A percentile compares a stretch with the other conserved stretches of the same genome.
These are phyloP conservation scores for Brachypodius melanocephalos DNA, from an alignment of 2,113 vertebrate genomes.

Conservation along the genomic window DNA sequence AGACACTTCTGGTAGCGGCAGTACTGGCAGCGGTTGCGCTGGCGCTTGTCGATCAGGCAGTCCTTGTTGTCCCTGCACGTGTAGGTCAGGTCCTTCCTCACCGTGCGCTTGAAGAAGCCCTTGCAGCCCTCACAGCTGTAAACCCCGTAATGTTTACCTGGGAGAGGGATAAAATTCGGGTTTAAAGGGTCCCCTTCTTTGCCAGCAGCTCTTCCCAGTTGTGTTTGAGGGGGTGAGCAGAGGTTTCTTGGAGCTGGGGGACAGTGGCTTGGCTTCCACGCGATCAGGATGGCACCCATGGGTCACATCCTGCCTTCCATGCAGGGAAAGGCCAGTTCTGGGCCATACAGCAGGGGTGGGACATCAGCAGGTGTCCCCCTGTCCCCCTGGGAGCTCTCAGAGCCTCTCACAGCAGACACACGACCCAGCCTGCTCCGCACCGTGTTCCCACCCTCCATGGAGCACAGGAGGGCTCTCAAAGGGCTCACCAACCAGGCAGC, in stretches of 20 bases:
- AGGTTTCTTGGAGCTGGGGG: not conserved
- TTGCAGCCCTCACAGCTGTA: slow-evolving; percentile 99
- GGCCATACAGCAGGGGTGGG: accelerated
- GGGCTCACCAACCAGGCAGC: not conserved
- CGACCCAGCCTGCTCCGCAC: not conserved
- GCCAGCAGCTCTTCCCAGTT: not conserved
- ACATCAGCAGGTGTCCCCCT: not conserved
- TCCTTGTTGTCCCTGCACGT: slow-evolving; percentile 97
- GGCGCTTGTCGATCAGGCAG: slow-evolving; percentile 96
- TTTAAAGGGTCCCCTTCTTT: not conserved
- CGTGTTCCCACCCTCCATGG: accelerated
- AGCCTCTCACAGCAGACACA: not conserved
- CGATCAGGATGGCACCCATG: accelerated
- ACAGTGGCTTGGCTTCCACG: accelerated
- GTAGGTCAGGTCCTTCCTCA: slow-evolving; percentile 96
- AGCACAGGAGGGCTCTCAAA: not conserved
- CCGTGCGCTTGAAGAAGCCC: slow-evolving; percentile 97
- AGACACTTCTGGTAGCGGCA: slow-evolving; percentile 99
- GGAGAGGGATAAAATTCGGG: not conserved
- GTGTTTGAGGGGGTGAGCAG: not conserved
- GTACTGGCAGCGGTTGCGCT: slow-evolving; percentile 98
- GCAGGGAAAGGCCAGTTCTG: not conserved
- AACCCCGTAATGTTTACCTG: slow-evolving; percentile 97
- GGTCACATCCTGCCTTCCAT: accelerated
- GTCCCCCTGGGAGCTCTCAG: accelerated